Percentiles rank a stretch among this genome's conserved stretches.
phyloP scores from a whole-genome alignment of 2,888 invertebrate genomes.

The Perithous albicinctus region DNA sequence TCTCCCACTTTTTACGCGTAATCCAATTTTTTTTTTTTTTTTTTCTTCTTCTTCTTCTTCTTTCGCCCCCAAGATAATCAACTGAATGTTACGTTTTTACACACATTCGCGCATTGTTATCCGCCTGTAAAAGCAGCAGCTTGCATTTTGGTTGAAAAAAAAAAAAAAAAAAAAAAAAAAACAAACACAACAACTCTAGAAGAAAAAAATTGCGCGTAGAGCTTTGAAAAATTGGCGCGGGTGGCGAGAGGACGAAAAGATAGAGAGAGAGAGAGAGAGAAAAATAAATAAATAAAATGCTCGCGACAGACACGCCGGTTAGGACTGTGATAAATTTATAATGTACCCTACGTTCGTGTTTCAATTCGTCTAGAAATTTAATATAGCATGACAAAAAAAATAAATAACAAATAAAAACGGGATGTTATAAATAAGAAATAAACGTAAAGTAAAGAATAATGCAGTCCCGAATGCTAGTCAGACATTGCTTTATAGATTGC shows the following conservation, averaged over 20 bases:
- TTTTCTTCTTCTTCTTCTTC: constrained; percentile 54
- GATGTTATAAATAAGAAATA: constrained; percentile 27
- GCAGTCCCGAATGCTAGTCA: constrained; percentile 63
- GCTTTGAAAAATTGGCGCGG: constrained; percentile 57
- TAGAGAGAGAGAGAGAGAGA: constrained; percentile 26
- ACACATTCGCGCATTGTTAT: constrained; percentile 50
- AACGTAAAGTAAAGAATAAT: constrained; percentile 25
- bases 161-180: constrained; percentile 25
- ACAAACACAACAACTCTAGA: constrained; percentile 39
- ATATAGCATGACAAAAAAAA: constrained; percentile 25
- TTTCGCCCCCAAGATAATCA: constrained; percentile 14
- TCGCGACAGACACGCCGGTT: constrained; percentile 68
- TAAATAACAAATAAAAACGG: too few relatives aligned
- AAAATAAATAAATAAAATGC: constrained; percentile 26
- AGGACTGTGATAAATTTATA: constrained; percentile 74
- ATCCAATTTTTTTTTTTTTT: constrained; percentile 44
- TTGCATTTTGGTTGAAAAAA: constrained; percentile 26
- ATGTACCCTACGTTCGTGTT: constrained; percentile 62
- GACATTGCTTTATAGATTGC: constrained; percentile 59
- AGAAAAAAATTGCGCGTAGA: constrained; percentile 58
- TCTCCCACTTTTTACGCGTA: constrained; percentile 58
- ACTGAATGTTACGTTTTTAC: constrained; percentile 29
- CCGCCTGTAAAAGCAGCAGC: constrained; percentile 50
- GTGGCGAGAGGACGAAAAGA: constrained; percentile 20
- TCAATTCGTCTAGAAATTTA: constrained; percentile 61